Conservation (phyloP, 2,113 vertebrate species). For the Ophiodon elongatus region DNA sequence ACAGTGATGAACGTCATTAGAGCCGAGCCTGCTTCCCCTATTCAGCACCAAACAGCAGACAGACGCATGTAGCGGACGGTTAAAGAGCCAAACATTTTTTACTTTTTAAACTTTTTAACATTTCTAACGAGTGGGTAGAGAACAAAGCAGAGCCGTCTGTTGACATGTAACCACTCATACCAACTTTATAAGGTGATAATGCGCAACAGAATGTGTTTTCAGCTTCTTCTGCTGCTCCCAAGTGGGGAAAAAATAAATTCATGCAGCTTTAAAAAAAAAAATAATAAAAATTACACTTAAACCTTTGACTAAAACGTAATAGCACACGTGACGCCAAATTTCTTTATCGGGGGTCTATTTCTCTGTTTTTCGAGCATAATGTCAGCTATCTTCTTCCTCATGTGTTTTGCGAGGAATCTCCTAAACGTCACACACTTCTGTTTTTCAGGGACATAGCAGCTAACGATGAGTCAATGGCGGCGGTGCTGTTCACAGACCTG, state of each 20-base stretch:
- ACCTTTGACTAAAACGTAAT: too few relatives aligned
- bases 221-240: neutral
- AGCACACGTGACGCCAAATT: neutral
- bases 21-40: neutral
- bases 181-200: neutral
- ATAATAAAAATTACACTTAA: too few relatives aligned
- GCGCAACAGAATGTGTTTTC: neutral
- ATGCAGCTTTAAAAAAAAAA: neutral
- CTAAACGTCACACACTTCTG: neutral
- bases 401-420: neutral
- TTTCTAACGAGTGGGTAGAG: neutral
- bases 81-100: neutral
- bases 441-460: slow-evolving; percentile 83
- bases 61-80: neutral
- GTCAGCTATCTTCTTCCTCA: neutral
- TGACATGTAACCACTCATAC: too few relatives aligned
- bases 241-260: neutral
- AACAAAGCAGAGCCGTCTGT: neutral
- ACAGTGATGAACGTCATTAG: too few relatives aligned
- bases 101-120: too few relatives aligned
- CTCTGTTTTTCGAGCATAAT: neutral
- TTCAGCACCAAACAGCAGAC: neutral
- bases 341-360: too few relatives aligned
- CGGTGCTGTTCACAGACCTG: slow-evolving; percentile 90
- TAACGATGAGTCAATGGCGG: slow-evolving; percentile 92